Percentiles rank a stretch among this genome's conserved stretches.
Evolutionary conservation across 1,140 invertebrate species (phyloP).

Genomic region (Andricus grossulariae): DNA sequence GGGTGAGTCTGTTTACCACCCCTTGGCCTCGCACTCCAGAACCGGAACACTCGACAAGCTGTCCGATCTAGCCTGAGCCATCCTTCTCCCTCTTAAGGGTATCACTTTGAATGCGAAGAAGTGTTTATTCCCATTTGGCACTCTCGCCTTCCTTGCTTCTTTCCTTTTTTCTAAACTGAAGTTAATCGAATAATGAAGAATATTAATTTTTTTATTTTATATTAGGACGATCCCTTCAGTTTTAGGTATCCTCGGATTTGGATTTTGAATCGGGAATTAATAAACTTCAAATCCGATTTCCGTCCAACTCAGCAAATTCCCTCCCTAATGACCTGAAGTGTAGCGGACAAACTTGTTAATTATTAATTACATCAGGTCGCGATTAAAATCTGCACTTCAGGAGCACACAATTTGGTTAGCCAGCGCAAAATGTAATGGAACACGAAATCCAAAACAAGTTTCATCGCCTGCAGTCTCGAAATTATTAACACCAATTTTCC

Average conservation of each 20-base stretch:
- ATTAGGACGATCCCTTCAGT: too few relatives aligned
- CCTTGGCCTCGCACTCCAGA: conserved; percentile 51
- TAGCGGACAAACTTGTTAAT: conserved; percentile 45
- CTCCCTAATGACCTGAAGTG: conserved; percentile 41
- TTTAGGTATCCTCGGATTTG: too few relatives aligned
- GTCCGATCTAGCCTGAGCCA: conserved; percentile 41
- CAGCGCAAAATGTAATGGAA: not conserved
- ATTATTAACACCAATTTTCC: conserved; percentile 5
- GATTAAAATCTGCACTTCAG: conserved; percentile 9
- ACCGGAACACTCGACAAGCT: conserved; percentile 42
- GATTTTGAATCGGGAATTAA: not conserved
- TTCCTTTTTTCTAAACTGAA: not conserved
- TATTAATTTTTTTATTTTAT: too few relatives aligned
- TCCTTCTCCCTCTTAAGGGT: conserved; percentile 29
- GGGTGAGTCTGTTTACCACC: conserved; percentile 54
- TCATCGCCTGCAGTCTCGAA: not conserved
- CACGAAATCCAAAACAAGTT: not conserved
- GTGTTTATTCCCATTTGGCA: conserved; percentile 10
- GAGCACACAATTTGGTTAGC: not conserved
- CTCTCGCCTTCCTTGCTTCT: conserved; percentile 16
- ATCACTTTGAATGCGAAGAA: not conserved
- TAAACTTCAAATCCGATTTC: not conserved
- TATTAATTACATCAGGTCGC: conserved; percentile 45
- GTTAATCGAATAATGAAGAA: too few relatives aligned
- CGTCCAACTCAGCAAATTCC: not conserved